Evolutionary conservation across 2,797 vertebrate species (phyloP), one percentile per base, ranked within the genome.

Genomic region (Aulostomus chinensis): DNA sequence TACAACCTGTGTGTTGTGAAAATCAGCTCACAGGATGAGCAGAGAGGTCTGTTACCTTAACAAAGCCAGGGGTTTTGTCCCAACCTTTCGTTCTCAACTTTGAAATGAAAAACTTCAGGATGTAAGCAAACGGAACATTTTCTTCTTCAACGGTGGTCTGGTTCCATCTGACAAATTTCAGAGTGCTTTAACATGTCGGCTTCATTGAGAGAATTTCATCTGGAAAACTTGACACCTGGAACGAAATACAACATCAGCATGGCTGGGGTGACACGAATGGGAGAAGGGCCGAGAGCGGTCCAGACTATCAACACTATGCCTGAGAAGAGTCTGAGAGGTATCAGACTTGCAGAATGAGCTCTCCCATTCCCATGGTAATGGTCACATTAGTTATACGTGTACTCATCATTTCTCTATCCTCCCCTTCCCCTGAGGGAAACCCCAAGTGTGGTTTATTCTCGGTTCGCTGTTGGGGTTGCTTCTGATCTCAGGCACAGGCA

Each of bases 221-320:
- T 91, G 39, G 30, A 64, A 33, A 71, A 84, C 10, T 36, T 91
- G 58, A 67, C 17, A 0, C 62, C 83, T 0, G 75, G 36, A 16
- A 17, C 60, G 0, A 48, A 24, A 12, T 91, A 91, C 55, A 74
- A 64, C 20, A 42, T 89, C 61, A 78, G 38, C 30, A 40, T 91
- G 17, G 69, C 58, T 0, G 86, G 66, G 41, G 75, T 66, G 40
- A 88, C 88, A 2, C 7, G 1, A 22, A 22, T 0, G 2, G 89
- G 89, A 17, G 29, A 64, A 22, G 89, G 89, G 18, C 79, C 53
- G 7, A 11, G 7, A 22, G 70, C 64, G 9, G 54, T 12, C 9
- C 0, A 30, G 1, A 12, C 11, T 0, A 14, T 85, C 48, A 50
- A 3, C 41, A 86, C 72, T 1, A 5, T 8, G 59, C 54, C 3